phyloP scores from a whole-genome alignment of 1,140 invertebrate species.

The Solenopsis invicta region DNA sequence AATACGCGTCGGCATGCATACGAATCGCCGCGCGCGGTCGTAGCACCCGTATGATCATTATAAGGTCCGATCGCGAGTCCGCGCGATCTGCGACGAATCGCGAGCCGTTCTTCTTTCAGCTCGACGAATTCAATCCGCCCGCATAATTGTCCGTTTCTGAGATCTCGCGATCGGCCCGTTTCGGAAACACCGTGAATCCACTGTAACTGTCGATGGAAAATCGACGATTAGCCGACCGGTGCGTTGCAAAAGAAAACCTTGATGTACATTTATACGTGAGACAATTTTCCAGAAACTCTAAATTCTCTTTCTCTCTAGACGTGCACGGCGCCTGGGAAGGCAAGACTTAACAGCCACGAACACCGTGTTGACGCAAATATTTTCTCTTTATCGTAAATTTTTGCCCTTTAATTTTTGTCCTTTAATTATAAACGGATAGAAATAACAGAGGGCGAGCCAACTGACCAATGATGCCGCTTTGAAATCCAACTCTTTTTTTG shows the following conservation, averaged over 20 bases:
- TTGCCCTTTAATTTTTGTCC: neutral
- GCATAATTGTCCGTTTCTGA: conserved; percentile 7
- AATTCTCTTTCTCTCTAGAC: neutral
- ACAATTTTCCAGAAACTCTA: neutral
- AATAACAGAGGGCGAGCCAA: conserved; percentile 5
- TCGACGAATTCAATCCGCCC: conserved; percentile 15
- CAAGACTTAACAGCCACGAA: neutral
- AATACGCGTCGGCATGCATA: conserved; percentile 25
- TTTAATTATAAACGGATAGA: conserved; percentile 24
- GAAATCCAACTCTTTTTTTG: conserved; percentile 34
- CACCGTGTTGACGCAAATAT: neutral
- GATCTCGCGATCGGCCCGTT: neutral
- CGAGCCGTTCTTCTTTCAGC: neutral
- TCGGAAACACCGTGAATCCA: conserved; percentile 10
- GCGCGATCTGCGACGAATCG: conserved; percentile 9
- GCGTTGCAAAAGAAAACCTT: neutral
- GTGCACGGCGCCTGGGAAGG: neutral
- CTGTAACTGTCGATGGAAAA: neutral
- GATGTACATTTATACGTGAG: neutral
- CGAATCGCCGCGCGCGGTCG: neutral
- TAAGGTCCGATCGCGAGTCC: neutral
- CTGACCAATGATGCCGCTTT: conserved; percentile 24
- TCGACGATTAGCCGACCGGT: neutral
- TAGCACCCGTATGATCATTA: conserved; percentile 13
- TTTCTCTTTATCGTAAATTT: conserved; percentile 16